Percentiles rank a stretch among this genome's conserved stretches.
Evolutionary conservation across 2,113 vertebrate genomes (phyloP).

Genomic region (Alligator sinensis): DNA sequence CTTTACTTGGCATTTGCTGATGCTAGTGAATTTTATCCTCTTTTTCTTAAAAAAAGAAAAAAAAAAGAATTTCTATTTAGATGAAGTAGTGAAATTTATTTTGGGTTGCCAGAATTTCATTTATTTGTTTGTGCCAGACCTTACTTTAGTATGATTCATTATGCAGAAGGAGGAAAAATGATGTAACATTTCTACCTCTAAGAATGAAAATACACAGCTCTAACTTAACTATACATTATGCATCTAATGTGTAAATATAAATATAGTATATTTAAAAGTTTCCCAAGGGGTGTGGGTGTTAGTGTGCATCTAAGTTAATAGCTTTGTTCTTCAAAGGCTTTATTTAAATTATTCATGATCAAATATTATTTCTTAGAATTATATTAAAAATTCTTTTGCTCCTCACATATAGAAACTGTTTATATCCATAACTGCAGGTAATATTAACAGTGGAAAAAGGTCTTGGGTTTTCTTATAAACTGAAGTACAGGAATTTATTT

Average conservation of each 20-base stretch:
- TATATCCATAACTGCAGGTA: neutral
- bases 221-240: no score
- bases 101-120: neutral
- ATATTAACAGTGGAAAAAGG: neutral
- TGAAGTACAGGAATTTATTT: neutral
- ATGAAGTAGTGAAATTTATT: neutral
- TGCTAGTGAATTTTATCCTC: neutral
- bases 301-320: neutral
- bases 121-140: neutral
- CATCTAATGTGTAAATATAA: no score
- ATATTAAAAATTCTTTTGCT: neutral
- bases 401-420: neutral
- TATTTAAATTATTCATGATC: neutral
- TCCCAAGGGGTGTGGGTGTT: neutral
- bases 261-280: neutral
- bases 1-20: neutral
- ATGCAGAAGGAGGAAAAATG: neutral
- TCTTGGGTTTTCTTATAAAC: neutral
- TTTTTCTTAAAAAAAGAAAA: neutral
- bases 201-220: neutral
- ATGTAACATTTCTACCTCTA: neutral
- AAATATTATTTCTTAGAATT: neutral
- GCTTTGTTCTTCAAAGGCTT: neutral
- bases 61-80: neutral
- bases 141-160: neutral